Percentiles rank a stretch among this genome's conserved stretches.
Conservation (phyloP, 2,797 vertebrate genomes). For the Amblyraja radiata region DNA sequence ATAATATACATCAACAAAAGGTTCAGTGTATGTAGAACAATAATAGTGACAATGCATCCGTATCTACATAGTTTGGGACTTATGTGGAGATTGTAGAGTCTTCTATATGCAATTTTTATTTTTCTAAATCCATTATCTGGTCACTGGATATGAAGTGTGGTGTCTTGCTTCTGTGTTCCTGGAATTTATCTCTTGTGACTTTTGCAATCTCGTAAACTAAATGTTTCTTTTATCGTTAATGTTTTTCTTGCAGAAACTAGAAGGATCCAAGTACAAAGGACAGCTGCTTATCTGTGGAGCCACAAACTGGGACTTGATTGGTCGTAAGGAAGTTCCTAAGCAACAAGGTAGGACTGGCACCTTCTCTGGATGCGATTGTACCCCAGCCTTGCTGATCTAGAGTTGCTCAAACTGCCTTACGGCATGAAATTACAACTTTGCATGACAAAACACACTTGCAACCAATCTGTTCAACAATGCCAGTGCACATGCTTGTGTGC, state of each 20-base stretch:
- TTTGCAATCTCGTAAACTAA: background rate
- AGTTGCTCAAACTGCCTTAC: no score
- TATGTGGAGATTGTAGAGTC: no score
- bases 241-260: constrained; percentile 71
- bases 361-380: background rate
- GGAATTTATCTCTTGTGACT: background rate
- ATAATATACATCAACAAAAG: no score
- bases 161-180: background rate
- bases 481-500: no score
- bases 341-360: constrained; percentile 70
- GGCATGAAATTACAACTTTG: no score
- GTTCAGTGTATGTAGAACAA: no score
- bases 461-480: no score
- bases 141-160: background rate
- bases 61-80: no score
- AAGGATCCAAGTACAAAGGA: constrained; percentile 80
- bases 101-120: background rate
- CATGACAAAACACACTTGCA: no score
- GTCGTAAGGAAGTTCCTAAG: constrained; percentile 93
- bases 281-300: constrained; percentile 89
- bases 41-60: no score
- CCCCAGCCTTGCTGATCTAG: no score
- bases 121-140: background rate
- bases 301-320: constrained; percentile 96
- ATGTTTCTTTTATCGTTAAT: background rate